Evolutionary conservation across 1,140 invertebrate species (phyloP).

Genomic region (Drosophila arawakana): DNA sequence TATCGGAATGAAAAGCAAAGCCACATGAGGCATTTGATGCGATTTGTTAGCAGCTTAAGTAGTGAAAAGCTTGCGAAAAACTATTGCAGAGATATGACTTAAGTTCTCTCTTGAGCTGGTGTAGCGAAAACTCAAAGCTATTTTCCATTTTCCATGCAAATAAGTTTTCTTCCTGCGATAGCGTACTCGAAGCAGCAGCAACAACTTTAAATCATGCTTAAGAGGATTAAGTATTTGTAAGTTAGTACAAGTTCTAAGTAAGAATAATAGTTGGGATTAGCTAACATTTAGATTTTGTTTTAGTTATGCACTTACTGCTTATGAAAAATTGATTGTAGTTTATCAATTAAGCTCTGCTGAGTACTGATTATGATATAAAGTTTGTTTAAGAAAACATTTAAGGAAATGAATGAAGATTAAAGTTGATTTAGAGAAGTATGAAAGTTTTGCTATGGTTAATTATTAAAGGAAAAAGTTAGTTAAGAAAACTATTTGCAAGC

Average conservation of each 20-base stretch:
- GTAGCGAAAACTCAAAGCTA: conserved; percentile 8
- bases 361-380: too few relatives aligned
- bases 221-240: conserved; percentile 7
- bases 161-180: conserved; percentile 4
- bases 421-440: too few relatives aligned
- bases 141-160: conserved; percentile 14
- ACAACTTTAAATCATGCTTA: conserved; percentile 1
- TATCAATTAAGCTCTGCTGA: too few relatives aligned
- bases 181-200: not conserved
- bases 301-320: not conserved
- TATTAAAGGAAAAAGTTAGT: too few relatives aligned
- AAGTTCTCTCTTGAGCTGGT: conserved; percentile 1
- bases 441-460: too few relatives aligned
- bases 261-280: not conserved
- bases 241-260: conserved; percentile 3
- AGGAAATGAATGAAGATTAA: too few relatives aligned
- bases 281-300: not conserved
- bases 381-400: too few relatives aligned
- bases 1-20: conserved; percentile 12
- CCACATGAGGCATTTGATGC: conserved; percentile 47
- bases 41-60: conserved; percentile 46
- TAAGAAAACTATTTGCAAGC: too few relatives aligned
- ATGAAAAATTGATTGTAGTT: too few relatives aligned
- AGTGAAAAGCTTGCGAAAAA: conserved; percentile 20
- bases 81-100: conserved; percentile 22